Evolutionary conservation across 1,140 invertebrate genomes (phyloP), one percentile per base, ranked within the genome.

Genomic region (Eupristina koningsbergeri): DNA sequence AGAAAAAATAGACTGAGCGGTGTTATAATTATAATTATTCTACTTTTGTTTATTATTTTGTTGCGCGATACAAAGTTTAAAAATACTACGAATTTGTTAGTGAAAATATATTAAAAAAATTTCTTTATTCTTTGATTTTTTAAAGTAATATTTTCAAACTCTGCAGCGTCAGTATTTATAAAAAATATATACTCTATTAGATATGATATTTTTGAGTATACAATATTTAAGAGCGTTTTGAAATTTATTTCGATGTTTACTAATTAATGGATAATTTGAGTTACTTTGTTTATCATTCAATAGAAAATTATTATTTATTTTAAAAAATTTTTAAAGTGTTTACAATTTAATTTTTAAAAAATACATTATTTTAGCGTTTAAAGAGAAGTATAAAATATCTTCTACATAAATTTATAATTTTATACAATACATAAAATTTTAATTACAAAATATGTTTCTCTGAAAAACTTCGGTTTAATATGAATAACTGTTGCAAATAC

Each of bases 131-230:
- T n/a, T n/a, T n/a, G 19, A 13, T 61, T 47, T 67, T 63, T 81
- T 29, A 31, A 76, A 58, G 63, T 80, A 76, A 63, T 78, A 71
- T 45, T 81, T 78, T 61, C 22, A 79, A 79, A 80, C 71, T 84
- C 64, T 31, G 5, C 34, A 45, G 50, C 19, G 73, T 41, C 39
- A 71, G 39, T 63, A 61, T 63, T 63, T 45, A 61, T 45, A 73
- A 84, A 75, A 50, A 41, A 84, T 41, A 74, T 63, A 58, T 67
- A 41, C 67, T 76, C 22, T 58, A 22, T 69, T 45, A 45, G 11
- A 11, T 45, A 45, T 45, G 11, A 45, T 45, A 45, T 45, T 45
- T n/a, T n/a, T 45, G 11, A 45, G 41, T 7, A 45, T 7, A 45
- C 11, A 11, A 45, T 45, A 45, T 7, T 34, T 78, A 39, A 45